phyloP scores from a whole-genome alignment of 2,888 invertebrate species.

The Coecobrya sp. region DNA sequence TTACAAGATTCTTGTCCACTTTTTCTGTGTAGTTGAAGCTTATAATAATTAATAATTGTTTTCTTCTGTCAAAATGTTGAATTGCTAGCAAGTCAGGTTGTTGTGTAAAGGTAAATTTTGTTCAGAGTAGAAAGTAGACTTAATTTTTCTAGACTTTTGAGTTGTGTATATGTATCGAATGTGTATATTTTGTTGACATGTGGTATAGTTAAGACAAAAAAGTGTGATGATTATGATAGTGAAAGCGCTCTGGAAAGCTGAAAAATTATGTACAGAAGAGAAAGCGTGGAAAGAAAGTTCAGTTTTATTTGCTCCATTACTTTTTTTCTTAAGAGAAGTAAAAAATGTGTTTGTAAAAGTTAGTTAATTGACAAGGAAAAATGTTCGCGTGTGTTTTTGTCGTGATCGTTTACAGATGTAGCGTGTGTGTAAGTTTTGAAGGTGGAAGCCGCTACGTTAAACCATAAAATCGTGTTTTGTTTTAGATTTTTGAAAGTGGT shows the following conservation, averaged over 20 bases:
- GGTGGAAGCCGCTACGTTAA: too few species aligned
- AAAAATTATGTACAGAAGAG: slow-evolving; percentile 21
- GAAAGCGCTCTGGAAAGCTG: slow-evolving; percentile 18
- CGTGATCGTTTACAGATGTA: too few species aligned
- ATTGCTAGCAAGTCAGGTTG: not conserved
- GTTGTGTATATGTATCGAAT: not conserved
- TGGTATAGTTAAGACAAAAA: not conserved
- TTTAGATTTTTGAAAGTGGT: not conserved
- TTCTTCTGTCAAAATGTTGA: not conserved
- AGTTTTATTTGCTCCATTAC: slow-evolving; percentile 37
- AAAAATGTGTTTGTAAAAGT: not conserved
- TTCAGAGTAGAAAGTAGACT: not conserved
- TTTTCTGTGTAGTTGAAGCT: not conserved
- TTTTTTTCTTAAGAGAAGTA: not conserved
- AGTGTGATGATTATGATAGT: slow-evolving; percentile 20
- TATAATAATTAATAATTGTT: not conserved
- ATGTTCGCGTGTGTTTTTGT: too few species aligned
- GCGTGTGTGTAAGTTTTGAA: too few species aligned
- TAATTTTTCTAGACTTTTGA: not conserved
- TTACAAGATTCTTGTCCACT: not conserved
- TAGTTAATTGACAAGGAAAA: not conserved
- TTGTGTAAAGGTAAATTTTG: not conserved
- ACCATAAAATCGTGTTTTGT: not conserved
- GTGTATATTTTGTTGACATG: slow-evolving; percentile 36
- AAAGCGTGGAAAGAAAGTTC: slow-evolving; percentile 2